Evolutionary conservation across 1,140 invertebrate species (phyloP).

Genomic region (Danaus melanippus): DNA sequence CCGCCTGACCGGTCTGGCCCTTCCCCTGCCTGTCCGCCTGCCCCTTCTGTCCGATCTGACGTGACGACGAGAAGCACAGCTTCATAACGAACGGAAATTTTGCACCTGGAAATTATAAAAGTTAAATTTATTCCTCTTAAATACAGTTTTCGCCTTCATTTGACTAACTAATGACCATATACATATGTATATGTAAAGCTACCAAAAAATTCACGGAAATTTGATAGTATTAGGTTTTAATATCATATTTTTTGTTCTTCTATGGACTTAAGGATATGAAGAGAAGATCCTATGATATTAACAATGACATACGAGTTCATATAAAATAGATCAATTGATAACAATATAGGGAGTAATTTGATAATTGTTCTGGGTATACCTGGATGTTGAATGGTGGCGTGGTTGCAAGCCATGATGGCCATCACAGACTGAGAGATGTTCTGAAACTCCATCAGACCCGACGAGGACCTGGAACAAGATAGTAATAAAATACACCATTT

Average conservation of each 20-base stretch:
- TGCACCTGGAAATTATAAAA: constrained; percentile 78
- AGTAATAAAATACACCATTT: too few species aligned
- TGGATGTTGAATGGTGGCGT: constrained; percentile 91
- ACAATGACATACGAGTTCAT: too few species aligned
- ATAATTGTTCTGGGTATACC: constrained; percentile 48
- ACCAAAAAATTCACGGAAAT: too few species aligned
- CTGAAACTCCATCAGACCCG: constrained; percentile 95
- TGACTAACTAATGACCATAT: too few species aligned
- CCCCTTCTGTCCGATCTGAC: constrained; percentile 75
- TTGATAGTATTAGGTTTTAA: neutral
- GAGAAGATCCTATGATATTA: too few species aligned
- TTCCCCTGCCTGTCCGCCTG: constrained; percentile 29
- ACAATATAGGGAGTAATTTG: too few species aligned
- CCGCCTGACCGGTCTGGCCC: constrained; percentile 31
- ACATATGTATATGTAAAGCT: too few species aligned
- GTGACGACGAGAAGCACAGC: constrained; percentile 92
- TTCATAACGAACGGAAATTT: constrained; percentile 99
- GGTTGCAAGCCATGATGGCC: constrained; percentile 95
- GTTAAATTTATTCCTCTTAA: too few species aligned
- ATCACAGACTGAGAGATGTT: constrained; percentile 92
- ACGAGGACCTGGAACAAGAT: constrained; percentile 77
- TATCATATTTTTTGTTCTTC: neutral
- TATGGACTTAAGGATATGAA: too few species aligned
- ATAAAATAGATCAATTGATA: too few species aligned
- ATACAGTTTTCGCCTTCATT: too few species aligned